Evolutionary conservation across 2,888 invertebrate species (phyloP), one percentile per base, ranked within the genome.

Genomic region (Sinohyriopsis cumingii): DNA sequence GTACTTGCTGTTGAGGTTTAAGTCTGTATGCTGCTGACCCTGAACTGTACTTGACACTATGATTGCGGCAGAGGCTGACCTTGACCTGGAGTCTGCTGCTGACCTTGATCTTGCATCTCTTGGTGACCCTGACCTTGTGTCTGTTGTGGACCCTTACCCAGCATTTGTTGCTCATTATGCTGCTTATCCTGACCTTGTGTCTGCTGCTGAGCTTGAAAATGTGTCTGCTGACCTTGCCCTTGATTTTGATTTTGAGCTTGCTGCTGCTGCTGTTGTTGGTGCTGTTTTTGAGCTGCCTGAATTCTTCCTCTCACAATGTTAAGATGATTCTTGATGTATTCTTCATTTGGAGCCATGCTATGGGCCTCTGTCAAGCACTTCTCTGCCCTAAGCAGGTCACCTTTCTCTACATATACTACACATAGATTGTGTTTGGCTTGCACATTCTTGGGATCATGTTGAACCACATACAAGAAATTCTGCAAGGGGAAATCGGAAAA

Each of bases 381-480:
- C 80, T 95, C 95, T 0, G 98, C 98, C 67, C 93, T 92, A n/a
- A 93, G 92, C 53, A 98, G 92, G 84, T 95, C 94, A 18, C 97
- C 97, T 56, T 95, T 93, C 90, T 98, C 98, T 9, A 98, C 97
- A 82, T 95, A 95, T 0, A 98, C 97, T 12, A 98, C 98, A 91
- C 98, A 98, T 33, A 98, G 92, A 91, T 98, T 98, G 92, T 98
- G 98, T 60, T 96, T 92, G 0, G 97, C 98, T 91, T 98, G 98
- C 75, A 96, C 95, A 89, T 98, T 97, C 81, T 94, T 94, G 0
- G 97, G 95, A 83, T 98, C 97, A 76, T 95, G 90, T 82, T 94
- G 94, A 20, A 98, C 91, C 81, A 98, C 97, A 77, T 94, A 93
- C 67, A 94, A 93, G 91, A 98, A 98, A 88, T 97, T 97, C 94